Evolutionary conservation across 2,797 vertebrate species (phyloP).

Genomic region (Anableps anableps): DNA sequence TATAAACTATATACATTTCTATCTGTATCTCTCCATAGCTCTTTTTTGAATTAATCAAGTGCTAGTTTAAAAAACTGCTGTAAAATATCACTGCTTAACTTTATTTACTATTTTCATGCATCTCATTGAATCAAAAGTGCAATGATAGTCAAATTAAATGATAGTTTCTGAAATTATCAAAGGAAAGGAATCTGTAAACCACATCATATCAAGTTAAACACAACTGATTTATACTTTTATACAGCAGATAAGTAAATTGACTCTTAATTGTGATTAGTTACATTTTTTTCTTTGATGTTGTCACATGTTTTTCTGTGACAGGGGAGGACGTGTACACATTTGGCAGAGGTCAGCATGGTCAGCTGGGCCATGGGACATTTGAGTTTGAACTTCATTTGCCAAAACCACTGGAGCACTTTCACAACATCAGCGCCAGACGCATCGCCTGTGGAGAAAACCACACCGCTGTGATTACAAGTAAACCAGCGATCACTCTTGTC

Average conservation of each 20-base stretch:
- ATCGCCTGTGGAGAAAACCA: slow-evolving; percentile 88
- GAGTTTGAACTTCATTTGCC: slow-evolving; percentile 85
- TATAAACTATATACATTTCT: no score
- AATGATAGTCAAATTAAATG: no score
- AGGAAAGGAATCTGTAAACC: not conserved
- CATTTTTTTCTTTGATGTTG: not conserved
- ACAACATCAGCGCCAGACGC: slow-evolving; percentile 74
- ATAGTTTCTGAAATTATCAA: not conserved
- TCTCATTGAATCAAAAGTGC: not conserved
- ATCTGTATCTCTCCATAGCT: no score
- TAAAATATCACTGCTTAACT: not conserved
- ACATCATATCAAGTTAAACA: not conserved
- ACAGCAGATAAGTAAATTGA: not conserved
- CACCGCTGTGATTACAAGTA: slow-evolving; percentile 80
- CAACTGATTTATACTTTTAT: not conserved
- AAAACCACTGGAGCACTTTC: slow-evolving; percentile 81
- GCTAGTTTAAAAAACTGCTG: no score
- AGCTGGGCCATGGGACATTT: slow-evolving; percentile 90
- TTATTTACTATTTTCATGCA: not conserved
- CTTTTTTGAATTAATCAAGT: no score
- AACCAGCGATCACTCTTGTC: not conserved
- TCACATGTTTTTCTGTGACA: slow-evolving; percentile 25
- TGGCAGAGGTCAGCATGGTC: slow-evolving; percentile 88
- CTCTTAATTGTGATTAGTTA: not conserved
- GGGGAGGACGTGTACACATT: slow-evolving; percentile 84